Evolutionary conservation across 2,888 invertebrate genomes (phyloP).

Genomic region (Orthosia incerta): DNA sequence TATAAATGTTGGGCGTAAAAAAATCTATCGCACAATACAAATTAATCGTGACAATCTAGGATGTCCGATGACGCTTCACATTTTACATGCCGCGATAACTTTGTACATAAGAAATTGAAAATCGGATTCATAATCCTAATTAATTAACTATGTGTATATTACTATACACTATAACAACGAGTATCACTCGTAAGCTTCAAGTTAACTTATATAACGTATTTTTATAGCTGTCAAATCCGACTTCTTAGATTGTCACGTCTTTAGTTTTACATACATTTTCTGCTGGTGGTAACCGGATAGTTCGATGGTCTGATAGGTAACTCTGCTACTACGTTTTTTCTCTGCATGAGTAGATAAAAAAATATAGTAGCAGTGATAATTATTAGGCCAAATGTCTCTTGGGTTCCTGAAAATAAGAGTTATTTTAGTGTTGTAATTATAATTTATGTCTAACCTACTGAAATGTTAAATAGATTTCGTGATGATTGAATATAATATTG

Average conservation of each 20-base stretch:
- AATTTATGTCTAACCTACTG: conserved; percentile 15
- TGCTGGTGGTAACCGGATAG: not conserved
- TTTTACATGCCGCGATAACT: too few relatives aligned
- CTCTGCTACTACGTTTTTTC: not conserved
- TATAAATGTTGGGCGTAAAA: too few relatives aligned
- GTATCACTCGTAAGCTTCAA: too few relatives aligned
- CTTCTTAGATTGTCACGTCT: too few relatives aligned
- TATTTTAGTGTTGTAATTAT: conserved; percentile 26
- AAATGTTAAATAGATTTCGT: conserved; percentile 29
- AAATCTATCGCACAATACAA: not conserved
- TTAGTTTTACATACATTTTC: not conserved
- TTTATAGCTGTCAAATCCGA: too few relatives aligned
- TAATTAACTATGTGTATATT: too few relatives aligned
- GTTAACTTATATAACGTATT: too few relatives aligned
- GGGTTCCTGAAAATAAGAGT: conserved; percentile 22
- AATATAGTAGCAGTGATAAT: not conserved
- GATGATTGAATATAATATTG: conserved; percentile 18
- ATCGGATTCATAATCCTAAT: too few relatives aligned
- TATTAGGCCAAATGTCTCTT: not conserved
- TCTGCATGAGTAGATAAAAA: not conserved
- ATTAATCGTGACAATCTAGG: too few relatives aligned
- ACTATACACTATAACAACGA: too few relatives aligned
- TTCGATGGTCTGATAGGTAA: not conserved
- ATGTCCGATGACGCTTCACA: too few relatives aligned
- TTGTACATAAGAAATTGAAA: too few relatives aligned